phyloP scores from a whole-genome alignment of 2,888 invertebrate genomes.

The Hipparchia sbordonii region DNA sequence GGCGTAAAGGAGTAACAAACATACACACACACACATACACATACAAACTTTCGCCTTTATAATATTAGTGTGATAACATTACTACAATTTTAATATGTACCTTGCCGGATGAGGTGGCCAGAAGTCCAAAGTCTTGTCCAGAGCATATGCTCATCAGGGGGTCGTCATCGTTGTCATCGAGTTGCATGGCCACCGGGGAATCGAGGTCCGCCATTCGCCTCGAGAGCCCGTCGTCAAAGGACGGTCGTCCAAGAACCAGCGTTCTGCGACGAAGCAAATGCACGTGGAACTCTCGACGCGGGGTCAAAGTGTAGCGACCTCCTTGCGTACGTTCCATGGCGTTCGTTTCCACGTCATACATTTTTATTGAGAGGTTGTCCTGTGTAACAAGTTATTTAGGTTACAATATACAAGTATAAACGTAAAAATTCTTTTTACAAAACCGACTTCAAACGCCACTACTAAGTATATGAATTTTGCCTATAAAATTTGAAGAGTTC shows the following conservation, averaged over 20 bases:
- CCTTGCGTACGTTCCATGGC: conserved; percentile 50
- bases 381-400: conserved; percentile 40
- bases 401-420: no score
- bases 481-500: no score
- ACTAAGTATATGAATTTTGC: no score
- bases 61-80: no score
- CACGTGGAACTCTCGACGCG: conserved; percentile 64
- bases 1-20: no score
- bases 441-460: no score
- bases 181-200: conserved; percentile 80
- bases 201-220: conserved; percentile 68
- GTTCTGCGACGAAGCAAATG: conserved; percentile 68
- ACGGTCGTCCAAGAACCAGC: conserved; percentile 65
- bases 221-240: conserved; percentile 65
- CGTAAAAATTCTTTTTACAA: no score
- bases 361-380: conserved; percentile 68
- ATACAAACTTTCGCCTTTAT: no score
- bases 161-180: conserved; percentile 87
- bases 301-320: conserved; percentile 50
- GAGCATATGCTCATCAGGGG: conserved; percentile 90
- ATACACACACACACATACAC: no score
- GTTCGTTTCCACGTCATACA: conserved; percentile 62
- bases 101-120: conserved; percentile 93
- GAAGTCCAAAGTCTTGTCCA: conserved; percentile 95
- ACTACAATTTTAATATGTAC: conserved; percentile 78